Evolutionary conservation across 2,888 invertebrate species (phyloP), one percentile per base, ranked within the genome.

Genomic region (Gibbula magus): DNA sequence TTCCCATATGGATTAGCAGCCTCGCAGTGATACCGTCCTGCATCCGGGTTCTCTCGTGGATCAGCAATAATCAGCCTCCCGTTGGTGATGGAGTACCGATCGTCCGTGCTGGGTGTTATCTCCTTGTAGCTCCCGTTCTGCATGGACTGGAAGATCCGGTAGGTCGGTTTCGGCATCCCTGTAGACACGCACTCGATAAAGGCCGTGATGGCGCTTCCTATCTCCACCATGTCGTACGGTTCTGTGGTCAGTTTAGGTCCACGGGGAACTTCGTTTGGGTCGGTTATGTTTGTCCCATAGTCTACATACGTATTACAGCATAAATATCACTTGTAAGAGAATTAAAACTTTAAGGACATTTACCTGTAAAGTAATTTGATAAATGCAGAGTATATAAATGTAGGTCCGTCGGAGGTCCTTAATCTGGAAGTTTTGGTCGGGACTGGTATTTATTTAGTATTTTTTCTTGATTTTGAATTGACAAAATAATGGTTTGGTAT

Each of bases 161-260:
- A 98, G 0, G 95, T 95, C 0, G 98, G 98, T 29, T 96, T 95
- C 4, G 98, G 98, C 92, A 95, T 98, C 0, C 98, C 98, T 20
- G 86, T 88, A 8, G 93, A 93, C 20, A 92, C 87, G 89, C 94
- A 85, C 95, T 85, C 89, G 7, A 91, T 70, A 25, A 75, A 79
- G 18, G 84, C 82, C 10, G 75, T 29, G 10, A 78, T 32, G 0
- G 86, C 79, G 5, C 79, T 75, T 5, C 82, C 82, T 5, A 88
- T 81, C 13, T 88, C 95, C 0, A 87, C 85, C 0, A 85, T 81
- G 39, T 88, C 86, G 22, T 56, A 39, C 5, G 96, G 85, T 22
- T 84, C 83, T 88, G 95, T 95, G 10, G 96, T 95, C 91, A 99
- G 98, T 90, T 95, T 96, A 3, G 99, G 99, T 0, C 98, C 98